A percentile compares a stretch with the other conserved stretches of the same genome.
Conservation (phyloP, 2,888 invertebrate species). For the Agrilus mali region DNA sequence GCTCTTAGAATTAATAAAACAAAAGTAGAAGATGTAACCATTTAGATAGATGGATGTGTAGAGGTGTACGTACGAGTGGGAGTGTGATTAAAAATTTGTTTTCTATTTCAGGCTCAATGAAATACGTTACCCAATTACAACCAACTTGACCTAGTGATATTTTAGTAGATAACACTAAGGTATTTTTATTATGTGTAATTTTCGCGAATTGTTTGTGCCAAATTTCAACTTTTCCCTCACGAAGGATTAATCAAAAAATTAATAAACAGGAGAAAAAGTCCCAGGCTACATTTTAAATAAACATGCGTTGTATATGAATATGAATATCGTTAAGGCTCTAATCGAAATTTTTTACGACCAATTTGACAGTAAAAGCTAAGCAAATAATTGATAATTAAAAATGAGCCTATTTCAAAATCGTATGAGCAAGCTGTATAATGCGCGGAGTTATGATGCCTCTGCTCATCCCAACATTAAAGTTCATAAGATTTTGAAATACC, state of each 20-base stretch:
- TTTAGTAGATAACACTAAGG: constrained; percentile 27
- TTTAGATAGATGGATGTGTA: too few relatives aligned
- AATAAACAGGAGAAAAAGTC: constrained; percentile 15
- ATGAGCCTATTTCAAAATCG: too few relatives aligned
- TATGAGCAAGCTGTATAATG: too few relatives aligned
- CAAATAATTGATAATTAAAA: too few relatives aligned
- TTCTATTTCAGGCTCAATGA: constrained; percentile 37
- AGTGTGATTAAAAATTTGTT: constrained; percentile 16
- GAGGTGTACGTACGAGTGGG: too few relatives aligned
- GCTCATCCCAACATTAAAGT: too few relatives aligned
- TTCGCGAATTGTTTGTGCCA: constrained; percentile 32
- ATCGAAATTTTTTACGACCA: too few relatives aligned
- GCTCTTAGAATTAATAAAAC: too few relatives aligned
- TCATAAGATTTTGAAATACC: too few relatives aligned
- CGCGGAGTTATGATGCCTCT: too few relatives aligned
- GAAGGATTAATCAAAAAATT: constrained; percentile 2
- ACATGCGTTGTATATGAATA: constrained; percentile 25
- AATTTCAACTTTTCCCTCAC: constrained; percentile 22
- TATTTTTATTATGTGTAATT: constrained; percentile 13
- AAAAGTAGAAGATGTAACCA: too few relatives aligned
- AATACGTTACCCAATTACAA: constrained; percentile 30
- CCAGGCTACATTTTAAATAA: constrained; percentile 21
- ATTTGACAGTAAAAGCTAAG: too few relatives aligned
- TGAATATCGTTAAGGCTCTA: constrained; percentile 11
- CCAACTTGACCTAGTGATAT: constrained; percentile 31